These are phyloP conservation scores for Melieria crassipennis DNA, from an alignment of 2,888 invertebrate species.

Conservation along the genomic window DNA sequence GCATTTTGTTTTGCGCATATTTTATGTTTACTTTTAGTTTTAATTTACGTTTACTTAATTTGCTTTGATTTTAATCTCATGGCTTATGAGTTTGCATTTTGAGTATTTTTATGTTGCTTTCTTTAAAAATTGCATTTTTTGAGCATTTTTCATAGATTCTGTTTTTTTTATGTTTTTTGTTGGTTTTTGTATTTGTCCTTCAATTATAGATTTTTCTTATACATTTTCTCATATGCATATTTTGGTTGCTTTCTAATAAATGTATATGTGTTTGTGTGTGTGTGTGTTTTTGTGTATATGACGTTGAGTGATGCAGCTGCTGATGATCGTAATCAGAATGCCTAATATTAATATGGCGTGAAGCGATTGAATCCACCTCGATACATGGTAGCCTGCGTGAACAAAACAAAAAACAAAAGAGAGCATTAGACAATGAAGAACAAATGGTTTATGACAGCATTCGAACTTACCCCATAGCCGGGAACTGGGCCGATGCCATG, in stretches of 20 bases:
- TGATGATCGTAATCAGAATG: background rate
- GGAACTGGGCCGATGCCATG: slow-evolving; percentile 97
- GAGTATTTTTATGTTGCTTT: slow-evolving; percentile 30
- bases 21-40: slow-evolving; percentile 7
- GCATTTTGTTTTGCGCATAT: slow-evolving; percentile 18
- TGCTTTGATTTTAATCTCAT: slow-evolving; percentile 34
- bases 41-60: slow-evolving; percentile 5
- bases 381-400: slow-evolving; percentile 86
- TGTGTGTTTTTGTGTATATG: slow-evolving; percentile 42
- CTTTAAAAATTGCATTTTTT: slow-evolving; percentile 23
- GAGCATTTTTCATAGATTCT: slow-evolving; percentile 17
- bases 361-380: slow-evolving; percentile 95
- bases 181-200: too few relatives aligned
- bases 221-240: too few relatives aligned
- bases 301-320: background rate
- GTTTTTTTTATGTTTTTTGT: background rate
- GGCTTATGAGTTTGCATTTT: slow-evolving; percentile 16
- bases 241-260: too few relatives aligned
- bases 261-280: background rate
- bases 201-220: too few relatives aligned
- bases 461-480: slow-evolving; percentile 88
- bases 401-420: slow-evolving; percentile 33
- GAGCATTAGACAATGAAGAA: too few relatives aligned
- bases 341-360: slow-evolving; percentile 81
- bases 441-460: too few relatives aligned